Conservation (phyloP, 2,888 invertebrate genomes). For the Syrista parreyssii region DNA sequence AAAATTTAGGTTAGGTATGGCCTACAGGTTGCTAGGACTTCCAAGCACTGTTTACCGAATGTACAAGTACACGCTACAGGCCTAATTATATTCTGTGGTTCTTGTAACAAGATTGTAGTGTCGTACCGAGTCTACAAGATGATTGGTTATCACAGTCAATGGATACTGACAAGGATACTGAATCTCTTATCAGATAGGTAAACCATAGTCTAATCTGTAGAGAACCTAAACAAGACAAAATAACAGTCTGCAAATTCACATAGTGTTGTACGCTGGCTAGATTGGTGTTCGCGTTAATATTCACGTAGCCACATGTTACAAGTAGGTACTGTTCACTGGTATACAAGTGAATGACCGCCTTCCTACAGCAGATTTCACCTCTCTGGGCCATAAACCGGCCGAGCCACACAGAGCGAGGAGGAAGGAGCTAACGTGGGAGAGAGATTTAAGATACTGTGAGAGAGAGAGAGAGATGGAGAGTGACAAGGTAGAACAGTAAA, state of each 20-base stretch:
- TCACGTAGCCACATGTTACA: neutral
- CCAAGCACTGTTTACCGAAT: neutral
- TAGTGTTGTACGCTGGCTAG: neutral
- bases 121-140: neutral
- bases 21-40: neutral
- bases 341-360: slow-evolving; percentile 10
- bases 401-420: neutral
- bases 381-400: slow-evolving; percentile 19
- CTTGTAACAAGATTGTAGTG: neutral
- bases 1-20: neutral
- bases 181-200: neutral
- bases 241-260: neutral
- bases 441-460: neutral
- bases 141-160: no score
- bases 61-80: neutral
- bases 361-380: slow-evolving; percentile 20
- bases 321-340: neutral
- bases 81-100: neutral
- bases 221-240: neutral
- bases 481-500: neutral
- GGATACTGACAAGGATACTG: neutral
- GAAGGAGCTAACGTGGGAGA: neutral
- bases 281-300: neutral
- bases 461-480: neutral
- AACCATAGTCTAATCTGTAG: neutral